Percentiles rank a stretch among this genome's conserved stretches.
These are phyloP conservation scores for Phasianus colchicus DNA, from an alignment of 2,113 vertebrate species.

Conservation along the genomic window DNA sequence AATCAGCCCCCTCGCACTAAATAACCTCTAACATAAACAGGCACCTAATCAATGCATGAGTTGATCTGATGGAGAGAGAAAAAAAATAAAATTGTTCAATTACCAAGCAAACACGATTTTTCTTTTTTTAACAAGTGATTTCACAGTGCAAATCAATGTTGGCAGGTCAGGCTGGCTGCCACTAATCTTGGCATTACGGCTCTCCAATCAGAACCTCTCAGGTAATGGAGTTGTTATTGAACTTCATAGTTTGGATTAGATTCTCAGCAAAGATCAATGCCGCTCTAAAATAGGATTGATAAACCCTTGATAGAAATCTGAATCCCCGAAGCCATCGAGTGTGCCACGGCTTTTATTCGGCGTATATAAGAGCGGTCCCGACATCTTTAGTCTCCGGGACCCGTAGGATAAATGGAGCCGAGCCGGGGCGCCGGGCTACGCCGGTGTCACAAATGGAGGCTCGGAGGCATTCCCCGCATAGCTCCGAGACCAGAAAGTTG, in stretches of 20 bases:
- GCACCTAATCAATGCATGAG: conserved; percentile 91
- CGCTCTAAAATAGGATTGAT: conserved; percentile 97
- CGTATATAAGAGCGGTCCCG: conserved; percentile 66
- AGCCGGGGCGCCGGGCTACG: conserved; percentile 21
- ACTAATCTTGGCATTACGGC: conserved; percentile 98
- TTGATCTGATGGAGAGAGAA: conserved; percentile 80
- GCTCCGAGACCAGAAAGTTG: conserved; percentile 27
- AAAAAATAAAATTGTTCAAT: conserved; percentile 97
- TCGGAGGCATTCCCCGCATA: conserved; percentile 45
- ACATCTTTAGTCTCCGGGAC: conserved; percentile 59
- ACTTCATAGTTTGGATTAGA: conserved; percentile 99
- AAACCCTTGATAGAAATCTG: conserved; percentile 98
- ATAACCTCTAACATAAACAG: conserved; percentile 91
- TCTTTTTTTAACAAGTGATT: conserved; percentile 96
- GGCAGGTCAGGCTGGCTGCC: conserved; percentile 96
- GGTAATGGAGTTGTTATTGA: conserved; percentile 99
- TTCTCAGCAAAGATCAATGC: conserved; percentile 98
- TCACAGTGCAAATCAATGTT: conserved; percentile 98
- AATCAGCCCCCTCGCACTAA: conserved; percentile 78
- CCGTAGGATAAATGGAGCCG: conserved; percentile 62
- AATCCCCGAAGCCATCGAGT: conserved; percentile 92
- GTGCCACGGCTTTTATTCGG: conserved; percentile 85
- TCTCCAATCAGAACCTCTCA: conserved; percentile 96
- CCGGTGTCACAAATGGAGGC: conserved; percentile 39
- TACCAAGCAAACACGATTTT: conserved; percentile 93